Percentiles rank a stretch among this genome's conserved stretches.
These are phyloP conservation scores for Electrophaes corylata DNA, from an alignment of 2,888 invertebrate species.

Conservation along the genomic window DNA sequence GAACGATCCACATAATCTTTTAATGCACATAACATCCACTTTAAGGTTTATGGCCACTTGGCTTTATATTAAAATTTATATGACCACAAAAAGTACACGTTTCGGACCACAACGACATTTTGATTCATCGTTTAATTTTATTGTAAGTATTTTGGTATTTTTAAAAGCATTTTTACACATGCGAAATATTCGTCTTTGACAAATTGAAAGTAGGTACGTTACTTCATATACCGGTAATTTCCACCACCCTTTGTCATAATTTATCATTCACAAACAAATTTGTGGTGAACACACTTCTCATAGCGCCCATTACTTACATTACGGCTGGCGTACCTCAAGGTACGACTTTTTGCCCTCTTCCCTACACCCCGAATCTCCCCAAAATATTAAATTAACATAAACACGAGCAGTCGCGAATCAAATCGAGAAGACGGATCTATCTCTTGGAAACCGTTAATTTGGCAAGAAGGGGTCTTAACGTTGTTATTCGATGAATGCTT, in stretches of 20 bases:
- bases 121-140: constrained; percentile 31
- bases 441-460: constrained; percentile 77
- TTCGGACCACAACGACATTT: constrained; percentile 37
- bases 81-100: constrained; percentile 39
- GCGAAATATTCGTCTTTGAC: background rate
- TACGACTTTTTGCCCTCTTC: constrained; percentile 30
- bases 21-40: constrained; percentile 58
- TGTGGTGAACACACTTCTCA: constrained; percentile 25
- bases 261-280: constrained; percentile 31
- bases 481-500: constrained; percentile 60
- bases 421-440: constrained; percentile 74
- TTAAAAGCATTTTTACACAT: constrained; percentile 3
- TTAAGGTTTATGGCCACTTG: constrained; percentile 41
- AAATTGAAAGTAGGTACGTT: constrained; percentile 8
- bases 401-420: constrained; percentile 67
- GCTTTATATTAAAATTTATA: constrained; percentile 40
- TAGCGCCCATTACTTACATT: constrained; percentile 26
- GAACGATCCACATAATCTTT: constrained; percentile 51
- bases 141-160: background rate
- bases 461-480: constrained; percentile 43
- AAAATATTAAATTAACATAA: constrained; percentile 79
- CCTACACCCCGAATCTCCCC: constrained; percentile 43
- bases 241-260: constrained; percentile 22
- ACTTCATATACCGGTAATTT: constrained; percentile 21
- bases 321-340: constrained; percentile 36